phyloP scores from a whole-genome alignment of 2,888 invertebrate species.

The Altica lythri region DNA sequence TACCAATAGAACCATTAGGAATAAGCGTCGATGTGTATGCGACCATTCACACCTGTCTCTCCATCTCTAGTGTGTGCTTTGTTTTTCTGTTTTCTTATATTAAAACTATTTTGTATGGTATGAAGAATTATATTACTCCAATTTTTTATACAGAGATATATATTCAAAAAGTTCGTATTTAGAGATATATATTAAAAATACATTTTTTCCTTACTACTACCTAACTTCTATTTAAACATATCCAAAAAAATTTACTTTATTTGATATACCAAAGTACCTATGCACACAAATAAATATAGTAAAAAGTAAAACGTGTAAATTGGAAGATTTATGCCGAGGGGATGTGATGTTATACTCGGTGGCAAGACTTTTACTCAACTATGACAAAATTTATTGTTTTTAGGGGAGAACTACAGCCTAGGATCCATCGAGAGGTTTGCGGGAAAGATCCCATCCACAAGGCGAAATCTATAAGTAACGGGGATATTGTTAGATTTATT shows the following conservation, averaged over 20 bases:
- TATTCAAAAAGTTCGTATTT: no score
- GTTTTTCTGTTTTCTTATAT: no score
- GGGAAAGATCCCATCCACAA: conserved; percentile 2
- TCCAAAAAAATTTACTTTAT: no score
- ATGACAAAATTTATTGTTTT: conserved; percentile 25
- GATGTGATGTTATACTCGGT: conserved; percentile 20
- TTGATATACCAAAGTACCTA: no score
- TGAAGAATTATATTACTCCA: no score
- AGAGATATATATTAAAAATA: no score
- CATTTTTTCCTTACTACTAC: no score
- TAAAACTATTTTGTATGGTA: no score
- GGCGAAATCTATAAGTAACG: conserved; percentile 10
- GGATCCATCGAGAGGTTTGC: conserved; percentile 10
- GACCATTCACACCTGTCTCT: conserved; percentile 49
- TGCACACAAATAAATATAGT: conserved; percentile 28
- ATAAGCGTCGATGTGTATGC: conserved; percentile 47
- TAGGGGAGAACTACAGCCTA: conserved; percentile 10
- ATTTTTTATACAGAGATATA: no score
- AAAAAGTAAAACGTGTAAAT: conserved; percentile 26
- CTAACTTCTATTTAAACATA: no score
- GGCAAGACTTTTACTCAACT: conserved; percentile 31
- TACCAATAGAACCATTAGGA: conserved; percentile 50
- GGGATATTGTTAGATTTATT: not conserved
- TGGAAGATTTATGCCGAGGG: conserved; percentile 29
- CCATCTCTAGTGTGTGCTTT: no score